phyloP scores from a whole-genome alignment of 2,797 vertebrate genomes.

The Carduelis carduelis region DNA sequence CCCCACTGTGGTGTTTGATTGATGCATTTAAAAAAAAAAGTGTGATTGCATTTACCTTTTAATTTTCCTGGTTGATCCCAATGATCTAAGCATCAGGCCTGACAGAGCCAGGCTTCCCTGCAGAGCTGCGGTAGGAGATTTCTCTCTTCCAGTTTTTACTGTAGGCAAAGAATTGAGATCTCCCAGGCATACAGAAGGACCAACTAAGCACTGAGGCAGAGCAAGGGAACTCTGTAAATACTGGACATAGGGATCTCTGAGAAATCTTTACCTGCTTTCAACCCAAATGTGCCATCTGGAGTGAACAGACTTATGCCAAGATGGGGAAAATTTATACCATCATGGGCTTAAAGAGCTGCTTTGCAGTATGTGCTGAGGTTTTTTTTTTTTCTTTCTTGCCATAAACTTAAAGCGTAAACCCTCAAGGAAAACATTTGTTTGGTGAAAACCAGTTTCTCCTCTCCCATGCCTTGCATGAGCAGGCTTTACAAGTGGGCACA shows the following conservation, averaged over 20 bases:
- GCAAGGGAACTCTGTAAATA: neutral
- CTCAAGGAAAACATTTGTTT: constrained; percentile 9
- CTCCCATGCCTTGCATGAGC: neutral
- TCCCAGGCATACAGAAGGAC: neutral
- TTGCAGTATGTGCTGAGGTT: neutral
- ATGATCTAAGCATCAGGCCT: neutral
- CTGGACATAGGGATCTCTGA: neutral
- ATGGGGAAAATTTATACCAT: neutral
- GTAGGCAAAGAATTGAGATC: neutral
- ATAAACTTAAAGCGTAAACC: neutral
- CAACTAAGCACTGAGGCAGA: neutral
- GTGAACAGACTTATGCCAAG: constrained; percentile 1
- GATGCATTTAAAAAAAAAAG: neutral
- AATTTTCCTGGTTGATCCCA: neutral
- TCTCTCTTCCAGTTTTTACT: neutral
- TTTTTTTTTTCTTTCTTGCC: neutral
- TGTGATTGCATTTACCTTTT: neutral
- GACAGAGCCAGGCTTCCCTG: neutral
- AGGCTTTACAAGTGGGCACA: neutral
- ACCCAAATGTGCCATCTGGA: constrained; percentile 16
- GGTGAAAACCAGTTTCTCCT: constrained; percentile 20
- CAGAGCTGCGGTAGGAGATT: neutral
- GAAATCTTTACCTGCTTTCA: constrained; percentile 26
- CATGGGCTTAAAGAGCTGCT: neutral
- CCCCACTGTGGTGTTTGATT: neutral